These are phyloP conservation scores for Cliona cf. orientalis DNA, from an alignment of 37 sponge, comb jelly and placozoan species.

Conservation along the genomic window DNA sequence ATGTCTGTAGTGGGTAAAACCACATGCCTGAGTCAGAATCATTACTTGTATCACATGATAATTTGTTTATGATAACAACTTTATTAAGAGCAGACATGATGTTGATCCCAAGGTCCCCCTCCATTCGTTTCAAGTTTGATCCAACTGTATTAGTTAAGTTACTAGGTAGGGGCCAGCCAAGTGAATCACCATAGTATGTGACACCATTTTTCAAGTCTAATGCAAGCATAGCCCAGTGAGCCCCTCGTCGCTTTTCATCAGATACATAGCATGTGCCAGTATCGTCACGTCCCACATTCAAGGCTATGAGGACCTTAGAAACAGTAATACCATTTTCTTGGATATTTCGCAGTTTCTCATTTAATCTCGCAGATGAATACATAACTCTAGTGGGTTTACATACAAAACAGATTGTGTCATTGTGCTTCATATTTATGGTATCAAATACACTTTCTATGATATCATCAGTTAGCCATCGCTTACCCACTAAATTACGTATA, in stretches of 20 bases:
- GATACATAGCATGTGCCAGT: constrained; percentile 1
- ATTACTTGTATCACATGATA: not conserved
- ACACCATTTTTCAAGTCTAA: not conserved
- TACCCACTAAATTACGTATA: constrained; percentile 9
- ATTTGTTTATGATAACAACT: not conserved
- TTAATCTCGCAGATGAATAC: not conserved
- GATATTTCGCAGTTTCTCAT: not conserved
- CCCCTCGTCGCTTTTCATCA: constrained; percentile 4
- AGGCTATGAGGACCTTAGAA: not conserved
- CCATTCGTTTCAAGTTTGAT: not conserved
- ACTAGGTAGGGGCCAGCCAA: not conserved
- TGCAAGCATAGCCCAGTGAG: not conserved
- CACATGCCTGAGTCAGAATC: not conserved
- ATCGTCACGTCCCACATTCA: not conserved
- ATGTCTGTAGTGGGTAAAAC: not conserved
- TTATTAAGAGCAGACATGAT: not conserved
- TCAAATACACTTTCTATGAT: not conserved
- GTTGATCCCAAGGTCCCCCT: not conserved
- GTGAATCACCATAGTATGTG: constrained; percentile 1
- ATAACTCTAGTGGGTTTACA: constrained; percentile 1
- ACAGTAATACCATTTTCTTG: no score
- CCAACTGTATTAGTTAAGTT: not conserved
- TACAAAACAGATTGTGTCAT: constrained; percentile 6
- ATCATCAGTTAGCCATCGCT: constrained; percentile 13
- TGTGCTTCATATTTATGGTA: not conserved